Evolutionary conservation across 2,888 invertebrate species (phyloP).

Genomic region (Heliconius erato): DNA sequence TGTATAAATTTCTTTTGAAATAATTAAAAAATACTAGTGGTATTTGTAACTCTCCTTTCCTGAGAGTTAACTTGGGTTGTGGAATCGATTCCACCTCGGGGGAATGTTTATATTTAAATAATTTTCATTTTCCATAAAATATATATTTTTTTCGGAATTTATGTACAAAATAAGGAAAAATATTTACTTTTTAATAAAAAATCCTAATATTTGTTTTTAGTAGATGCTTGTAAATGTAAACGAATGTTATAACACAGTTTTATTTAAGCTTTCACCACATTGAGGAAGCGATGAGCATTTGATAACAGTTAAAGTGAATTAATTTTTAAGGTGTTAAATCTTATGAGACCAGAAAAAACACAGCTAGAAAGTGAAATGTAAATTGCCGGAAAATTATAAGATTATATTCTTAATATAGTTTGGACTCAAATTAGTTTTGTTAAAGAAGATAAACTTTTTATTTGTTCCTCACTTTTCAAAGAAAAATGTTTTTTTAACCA

Average conservation of each 20-base stretch:
- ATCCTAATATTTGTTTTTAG: not conserved
- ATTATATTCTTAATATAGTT: not conserved
- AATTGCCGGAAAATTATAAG: not conserved
- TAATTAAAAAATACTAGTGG: too few relatives aligned
- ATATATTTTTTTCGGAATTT: too few relatives aligned
- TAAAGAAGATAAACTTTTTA: not conserved
- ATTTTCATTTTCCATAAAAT: too few relatives aligned
- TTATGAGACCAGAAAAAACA: not conserved
- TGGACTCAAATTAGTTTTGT: not conserved
- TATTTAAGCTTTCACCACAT: slow-evolving; percentile 31
- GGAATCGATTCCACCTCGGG: not conserved
- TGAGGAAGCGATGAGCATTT: slow-evolving; percentile 23
- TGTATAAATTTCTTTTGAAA: not conserved
- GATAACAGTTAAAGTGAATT: not conserved
- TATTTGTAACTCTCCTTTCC: not conserved
- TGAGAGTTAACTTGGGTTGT: not conserved
- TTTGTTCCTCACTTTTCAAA: too few relatives aligned
- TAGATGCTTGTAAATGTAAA: not conserved
- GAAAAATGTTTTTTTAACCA: too few relatives aligned
- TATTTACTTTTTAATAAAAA: not conserved
- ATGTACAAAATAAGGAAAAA: not conserved
- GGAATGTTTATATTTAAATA: not conserved
- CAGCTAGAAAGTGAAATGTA: not conserved
- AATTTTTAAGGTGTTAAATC: not conserved
- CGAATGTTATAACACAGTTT: not conserved